phyloP scores from a whole-genome alignment of 2,888 invertebrate species.

The Boloria euphrosyne region DNA sequence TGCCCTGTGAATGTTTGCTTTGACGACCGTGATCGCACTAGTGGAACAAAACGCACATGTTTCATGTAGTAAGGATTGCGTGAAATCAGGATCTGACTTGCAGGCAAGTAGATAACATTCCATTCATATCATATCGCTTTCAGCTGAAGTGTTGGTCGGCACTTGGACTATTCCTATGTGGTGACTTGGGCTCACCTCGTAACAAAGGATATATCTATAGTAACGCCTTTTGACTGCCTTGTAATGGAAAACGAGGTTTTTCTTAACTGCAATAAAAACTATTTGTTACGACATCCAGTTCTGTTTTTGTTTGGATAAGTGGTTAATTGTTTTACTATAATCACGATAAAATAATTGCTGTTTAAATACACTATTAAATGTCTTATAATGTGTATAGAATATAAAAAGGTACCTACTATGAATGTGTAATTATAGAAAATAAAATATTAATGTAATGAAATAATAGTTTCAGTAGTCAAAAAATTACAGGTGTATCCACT shows the following conservation, averaged over 20 bases:
- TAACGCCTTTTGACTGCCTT: background rate
- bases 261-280: conserved; percentile 12
- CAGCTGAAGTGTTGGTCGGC: conserved; percentile 20
- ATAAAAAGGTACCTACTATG: background rate
- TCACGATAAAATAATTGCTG: conserved; percentile 2
- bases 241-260: conserved; percentile 10
- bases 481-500: conserved; percentile 19
- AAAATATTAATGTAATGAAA: no score
- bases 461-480: background rate
- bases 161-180: background rate
- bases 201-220: background rate
- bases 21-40: conserved; percentile 68
- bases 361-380: conserved; percentile 5
- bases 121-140: conserved; percentile 37
- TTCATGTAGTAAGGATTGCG: conserved; percentile 77
- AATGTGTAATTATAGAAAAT: background rate
- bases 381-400: background rate
- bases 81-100: conserved; percentile 56
- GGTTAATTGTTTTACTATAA: background rate
- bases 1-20: conserved; percentile 71
- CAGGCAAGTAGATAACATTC: conserved; percentile 48
- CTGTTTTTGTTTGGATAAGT: background rate
- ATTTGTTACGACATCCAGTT: conserved; percentile 8
- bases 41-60: conserved; percentile 63
- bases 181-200: no score